Conservation (phyloP, 2,888 invertebrate species). For the Beris morrisii region DNA sequence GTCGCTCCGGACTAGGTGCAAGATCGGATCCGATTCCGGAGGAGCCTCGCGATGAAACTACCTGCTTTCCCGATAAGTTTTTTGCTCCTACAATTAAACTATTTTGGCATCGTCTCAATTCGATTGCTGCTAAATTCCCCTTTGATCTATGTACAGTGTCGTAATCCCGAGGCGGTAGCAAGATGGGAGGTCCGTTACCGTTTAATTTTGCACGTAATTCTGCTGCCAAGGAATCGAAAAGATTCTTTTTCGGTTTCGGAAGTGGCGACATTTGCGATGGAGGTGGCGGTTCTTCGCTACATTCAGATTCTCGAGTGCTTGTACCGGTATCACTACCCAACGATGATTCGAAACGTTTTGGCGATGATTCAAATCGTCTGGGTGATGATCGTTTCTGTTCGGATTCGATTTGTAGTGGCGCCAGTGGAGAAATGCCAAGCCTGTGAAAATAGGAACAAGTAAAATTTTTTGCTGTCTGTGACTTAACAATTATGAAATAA, state of each 20-base stretch:
- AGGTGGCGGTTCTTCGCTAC: slow-evolving; percentile 64
- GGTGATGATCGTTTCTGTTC: slow-evolving; percentile 40
- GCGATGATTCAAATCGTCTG: slow-evolving; percentile 50
- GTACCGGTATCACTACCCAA: slow-evolving; percentile 73
- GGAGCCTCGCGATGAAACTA: slow-evolving; percentile 75
- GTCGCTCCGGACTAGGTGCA: slow-evolving; percentile 78
- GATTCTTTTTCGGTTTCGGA: slow-evolving; percentile 65
- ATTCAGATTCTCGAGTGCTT: slow-evolving; percentile 70
- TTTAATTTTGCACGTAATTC: slow-evolving; percentile 79
- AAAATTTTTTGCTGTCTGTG: too few species aligned
- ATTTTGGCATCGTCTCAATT: slow-evolving; percentile 60
- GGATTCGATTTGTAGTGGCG: slow-evolving; percentile 40
- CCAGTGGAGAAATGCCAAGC: slow-evolving; percentile 40
- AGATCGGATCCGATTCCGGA: slow-evolving; percentile 88
- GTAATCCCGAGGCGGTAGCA: slow-evolving; percentile 91
- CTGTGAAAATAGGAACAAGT: slow-evolving; percentile 34
- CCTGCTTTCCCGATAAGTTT: slow-evolving; percentile 45
- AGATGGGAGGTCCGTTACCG: slow-evolving; percentile 70
- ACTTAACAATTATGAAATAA: too few species aligned
- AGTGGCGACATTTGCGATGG: slow-evolving; percentile 52
- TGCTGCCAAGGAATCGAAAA: slow-evolving; percentile 90
- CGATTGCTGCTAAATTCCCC: slow-evolving; percentile 75
- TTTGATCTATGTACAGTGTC: slow-evolving; percentile 80
- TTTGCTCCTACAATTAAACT: slow-evolving; percentile 53
- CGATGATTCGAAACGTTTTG: slow-evolving; percentile 68